Percentiles rank a stretch among this genome's conserved stretches.
phyloP scores from a whole-genome alignment of 2,113 vertebrate species.

The Opisthocomus hoazin region DNA sequence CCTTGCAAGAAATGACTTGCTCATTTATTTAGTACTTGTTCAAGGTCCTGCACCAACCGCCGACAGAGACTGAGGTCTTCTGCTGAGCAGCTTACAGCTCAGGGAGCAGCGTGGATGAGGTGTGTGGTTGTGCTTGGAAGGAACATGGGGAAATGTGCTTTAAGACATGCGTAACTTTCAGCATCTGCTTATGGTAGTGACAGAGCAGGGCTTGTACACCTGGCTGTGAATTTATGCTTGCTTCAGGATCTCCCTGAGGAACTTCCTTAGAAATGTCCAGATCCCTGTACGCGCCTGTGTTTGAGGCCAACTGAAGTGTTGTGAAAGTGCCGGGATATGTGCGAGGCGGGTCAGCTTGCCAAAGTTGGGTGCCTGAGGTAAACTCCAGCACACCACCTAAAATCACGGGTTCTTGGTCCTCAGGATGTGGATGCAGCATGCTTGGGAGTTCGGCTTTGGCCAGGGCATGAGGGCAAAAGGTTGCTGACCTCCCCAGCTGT shows the following conservation, averaged over 20 bases:
- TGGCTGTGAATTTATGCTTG: neutral
- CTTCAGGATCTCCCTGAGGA: neutral
- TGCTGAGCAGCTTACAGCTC: fast-evolving
- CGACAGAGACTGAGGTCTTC: neutral
- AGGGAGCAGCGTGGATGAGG: neutral
- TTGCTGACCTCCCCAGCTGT: neutral
- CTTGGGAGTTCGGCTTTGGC: neutral
- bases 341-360: neutral
- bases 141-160: neutral
- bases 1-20: constrained; percentile 52
- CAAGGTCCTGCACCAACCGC: constrained; percentile 19
- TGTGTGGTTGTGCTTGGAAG: fast-evolving
- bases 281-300: neutral
- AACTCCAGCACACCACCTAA: neutral
- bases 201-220: neutral
- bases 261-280: fast-evolving
- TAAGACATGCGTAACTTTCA: neutral
- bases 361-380: neutral
- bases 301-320: neutral
- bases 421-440: neutral
- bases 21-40: constrained; percentile 26
- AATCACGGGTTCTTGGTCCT: neutral
- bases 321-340: fast-evolving
- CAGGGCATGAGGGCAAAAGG: fast-evolving
- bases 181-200: fast-evolving